These are phyloP conservation scores for Drosophila asahinai DNA, from an alignment of 1,140 invertebrate genomes.

Conservation along the genomic window DNA sequence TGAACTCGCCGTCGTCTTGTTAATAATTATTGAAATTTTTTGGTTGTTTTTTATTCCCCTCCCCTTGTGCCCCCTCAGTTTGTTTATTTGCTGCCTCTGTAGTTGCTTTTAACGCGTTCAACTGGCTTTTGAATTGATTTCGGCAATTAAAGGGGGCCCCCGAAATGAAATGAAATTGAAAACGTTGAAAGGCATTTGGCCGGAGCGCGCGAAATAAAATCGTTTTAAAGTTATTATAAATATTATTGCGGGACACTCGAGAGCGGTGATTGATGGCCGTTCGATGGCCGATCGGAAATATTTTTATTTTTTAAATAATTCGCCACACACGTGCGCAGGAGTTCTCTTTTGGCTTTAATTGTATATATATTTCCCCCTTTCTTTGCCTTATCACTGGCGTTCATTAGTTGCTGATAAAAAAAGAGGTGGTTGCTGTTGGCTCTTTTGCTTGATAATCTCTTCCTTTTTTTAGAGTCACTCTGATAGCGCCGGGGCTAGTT, in stretches of 20 bases:
- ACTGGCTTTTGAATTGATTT: slow-evolving; percentile 81
- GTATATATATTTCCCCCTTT: slow-evolving; percentile 3
- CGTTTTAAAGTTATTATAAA: slow-evolving; percentile 76
- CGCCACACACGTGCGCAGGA: slow-evolving; percentile 50
- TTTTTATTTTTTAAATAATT: slow-evolving; percentile 19
- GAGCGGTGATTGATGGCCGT: slow-evolving; percentile 65
- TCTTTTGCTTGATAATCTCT: slow-evolving; percentile 59
- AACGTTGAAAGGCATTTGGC: slow-evolving; percentile 68
- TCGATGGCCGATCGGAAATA: slow-evolving; percentile 58
- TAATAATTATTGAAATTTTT: slow-evolving; percentile 80
- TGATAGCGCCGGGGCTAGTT: slow-evolving; percentile 49
- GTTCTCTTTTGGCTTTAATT: not conserved
- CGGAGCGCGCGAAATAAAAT: slow-evolving; percentile 42
- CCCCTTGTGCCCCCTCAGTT: slow-evolving; percentile 1
- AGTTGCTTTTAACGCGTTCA: slow-evolving; percentile 79
- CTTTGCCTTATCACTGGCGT: slow-evolving; percentile 55
- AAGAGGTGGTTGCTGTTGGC: slow-evolving; percentile 36
- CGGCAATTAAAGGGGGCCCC: slow-evolving; percentile 74
- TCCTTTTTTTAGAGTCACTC: slow-evolving; percentile 17
- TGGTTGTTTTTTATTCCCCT: slow-evolving; percentile 20
- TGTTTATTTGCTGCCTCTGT: slow-evolving; percentile 53
- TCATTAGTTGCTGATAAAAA: slow-evolving; percentile 74
- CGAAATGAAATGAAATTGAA: slow-evolving; percentile 73
- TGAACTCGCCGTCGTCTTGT: slow-evolving; percentile 76
- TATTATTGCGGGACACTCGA: slow-evolving; percentile 73